Base-by-base conservation (phyloP, 2,113 vertebrate species). In the Etia nguti region DNA sequence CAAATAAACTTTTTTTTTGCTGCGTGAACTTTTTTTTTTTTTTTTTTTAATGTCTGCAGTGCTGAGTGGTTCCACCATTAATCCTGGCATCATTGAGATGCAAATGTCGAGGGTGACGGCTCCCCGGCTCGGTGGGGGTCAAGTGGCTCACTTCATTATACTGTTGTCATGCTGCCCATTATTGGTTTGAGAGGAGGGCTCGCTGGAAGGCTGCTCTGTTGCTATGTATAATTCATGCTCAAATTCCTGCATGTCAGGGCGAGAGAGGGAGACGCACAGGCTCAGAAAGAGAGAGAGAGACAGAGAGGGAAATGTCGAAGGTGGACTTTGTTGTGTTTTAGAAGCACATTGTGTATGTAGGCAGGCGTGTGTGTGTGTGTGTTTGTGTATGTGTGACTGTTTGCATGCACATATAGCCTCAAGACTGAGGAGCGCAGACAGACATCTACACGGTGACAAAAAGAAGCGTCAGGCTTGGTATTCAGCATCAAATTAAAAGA, bases 171-270 rank as follows among this genome's bases (percentile, higher is more conserved):
- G 89, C 94, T 92, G 92, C 88, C 94, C 92, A 95, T 96, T 96
- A 96, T 95, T 91, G 88, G 92, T 87, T 56, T 90, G 92, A 93
- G 93, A 85, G 85, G 48, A 85, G 85, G 57, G 86, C 87, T 90
- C 80, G 86, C 90, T 92, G 85, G 93, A 94, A 92, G 95, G 94
- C 94, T 88, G 92, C 90, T 92, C 90, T 75, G 93, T 92, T 94
- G 94, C 92, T 88, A 96, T 96, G 96, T 95, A 93, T 96, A 95
- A 96, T 97, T 97, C 96, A 96, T 95, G 95, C 94, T 93, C 80
- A 90, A 92, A 96, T 95, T 95, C 95, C 94, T 95, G 86, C 92
- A 52, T 91, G 93, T 94, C 94, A 95, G 91, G 86, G 79, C 16
- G 87, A 85, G 90, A 87, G 81, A 94, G 86, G 22, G 41, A 26